Evolutionary conservation across 2,888 invertebrate genomes (phyloP), one percentile per base, ranked within the genome.

Genomic region (Notodonta ziczac): DNA sequence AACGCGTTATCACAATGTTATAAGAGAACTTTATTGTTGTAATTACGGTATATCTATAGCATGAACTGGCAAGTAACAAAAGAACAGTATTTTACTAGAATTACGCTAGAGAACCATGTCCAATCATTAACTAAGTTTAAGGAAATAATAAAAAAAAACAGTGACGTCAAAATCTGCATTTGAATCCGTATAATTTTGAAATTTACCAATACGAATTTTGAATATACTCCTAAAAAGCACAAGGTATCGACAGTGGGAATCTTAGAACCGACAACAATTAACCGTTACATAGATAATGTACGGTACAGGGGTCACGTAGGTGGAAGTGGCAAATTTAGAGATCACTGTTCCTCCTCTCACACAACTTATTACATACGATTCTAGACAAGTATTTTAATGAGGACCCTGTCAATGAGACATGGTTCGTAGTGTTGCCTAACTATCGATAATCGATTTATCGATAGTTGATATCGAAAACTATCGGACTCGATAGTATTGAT

Each of bases 11-110:
- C 87, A 91, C 89, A 92, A 92, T 93, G 89, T 93, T 92, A 91
- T 91, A 93, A 92, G 92, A 93, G 93, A 93, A 93, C 87, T 93
- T 93, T 93, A 93, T 93, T 93, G 86, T 92, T 89, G 84, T 92
- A 93, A 91, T 91, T 91, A 93, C 86, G 83, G 91, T 92, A 91
- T 92, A 92, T 87, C 91, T 93, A 93, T 93, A 93, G 93, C 93
- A 90, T 91, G 89, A 93, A 92, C 87, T 91, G 91, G 92, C 93
- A 91, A 90, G 78, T 90, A 93, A 93, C 89, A 88, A 90, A 90
- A 82, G 82, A 86, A 89, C 80, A 87, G 77, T 88, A 88, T 84
- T 87, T 86, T 63, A 86, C 91, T 91, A 93, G 77, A 91, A 87
- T 90, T 87, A 91, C 84, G 79, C 90, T 92, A 91, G 84, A 84